These are phyloP conservation scores for Promerops cafer DNA, from an alignment of 2,113 vertebrate species.

Conservation along the genomic window DNA sequence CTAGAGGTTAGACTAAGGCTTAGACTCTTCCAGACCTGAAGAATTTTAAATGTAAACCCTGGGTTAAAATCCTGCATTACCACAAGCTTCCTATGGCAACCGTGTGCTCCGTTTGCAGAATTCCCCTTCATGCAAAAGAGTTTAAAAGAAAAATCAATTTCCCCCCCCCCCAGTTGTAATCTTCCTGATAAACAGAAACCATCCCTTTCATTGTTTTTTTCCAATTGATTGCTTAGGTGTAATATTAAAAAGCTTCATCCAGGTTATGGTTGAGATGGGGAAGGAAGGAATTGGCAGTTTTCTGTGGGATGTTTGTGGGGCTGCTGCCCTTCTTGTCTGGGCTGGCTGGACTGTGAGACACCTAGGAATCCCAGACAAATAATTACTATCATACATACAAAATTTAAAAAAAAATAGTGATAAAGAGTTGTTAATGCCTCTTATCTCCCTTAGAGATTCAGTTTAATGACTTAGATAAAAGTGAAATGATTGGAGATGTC, in stretches of 20 bases:
- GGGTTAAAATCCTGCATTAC: background rate
- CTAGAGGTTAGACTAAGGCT: background rate
- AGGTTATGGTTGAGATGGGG: background rate
- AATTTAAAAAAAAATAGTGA: background rate
- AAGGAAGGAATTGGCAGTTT: background rate
- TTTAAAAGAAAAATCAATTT: background rate
- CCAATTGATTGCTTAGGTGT: background rate
- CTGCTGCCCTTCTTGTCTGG: background rate
- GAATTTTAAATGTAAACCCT: background rate
- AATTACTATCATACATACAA: background rate
- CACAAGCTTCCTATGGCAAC: background rate
- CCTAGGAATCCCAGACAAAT: background rate
- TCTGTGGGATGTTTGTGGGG: background rate
- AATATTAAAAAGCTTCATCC: background rate
- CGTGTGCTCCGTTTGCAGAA: background rate
- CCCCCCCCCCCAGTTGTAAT: accelerated
- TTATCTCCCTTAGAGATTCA: background rate
- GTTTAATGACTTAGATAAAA: background rate
- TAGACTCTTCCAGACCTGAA: background rate
- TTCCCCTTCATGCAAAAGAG: background rate
- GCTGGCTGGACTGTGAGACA: background rate
- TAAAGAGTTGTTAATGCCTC: background rate
- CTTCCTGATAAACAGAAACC: background rate
- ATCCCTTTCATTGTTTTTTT: background rate
- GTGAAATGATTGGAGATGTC: background rate